Evolutionary conservation across 2,113 vertebrate species (phyloP).

Genomic region (Albula goreensis): DNA sequence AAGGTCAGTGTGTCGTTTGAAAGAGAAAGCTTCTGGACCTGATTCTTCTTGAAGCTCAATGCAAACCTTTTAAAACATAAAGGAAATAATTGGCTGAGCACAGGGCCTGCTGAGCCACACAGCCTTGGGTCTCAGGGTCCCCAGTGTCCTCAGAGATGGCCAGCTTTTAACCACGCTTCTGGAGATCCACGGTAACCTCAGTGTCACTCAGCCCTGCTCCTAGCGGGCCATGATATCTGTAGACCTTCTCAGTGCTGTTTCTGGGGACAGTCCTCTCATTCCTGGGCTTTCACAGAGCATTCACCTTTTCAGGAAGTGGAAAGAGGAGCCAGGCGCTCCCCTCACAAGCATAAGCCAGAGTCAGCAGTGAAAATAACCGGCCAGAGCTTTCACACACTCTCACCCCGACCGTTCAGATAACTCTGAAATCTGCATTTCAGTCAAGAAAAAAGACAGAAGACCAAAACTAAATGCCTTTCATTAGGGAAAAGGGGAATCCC

Average conservation of each 20-base stretch:
- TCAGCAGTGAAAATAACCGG: slow-evolving; percentile 59
- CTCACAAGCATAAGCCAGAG: slow-evolving; percentile 44
- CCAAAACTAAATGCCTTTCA: slow-evolving; percentile 14
- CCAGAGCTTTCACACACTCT: slow-evolving; percentile 60
- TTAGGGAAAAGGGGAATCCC: slow-evolving; percentile 4
- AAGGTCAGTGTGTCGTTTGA: neutral
- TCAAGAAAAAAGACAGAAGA: slow-evolving; percentile 13
- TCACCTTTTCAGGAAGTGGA: too few relatives aligned
- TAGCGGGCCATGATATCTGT: neutral
- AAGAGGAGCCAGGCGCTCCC: neutral
- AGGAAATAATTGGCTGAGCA: neutral
- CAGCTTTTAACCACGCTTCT: too few relatives aligned
- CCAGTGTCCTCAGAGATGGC: neutral
- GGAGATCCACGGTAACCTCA: neutral
- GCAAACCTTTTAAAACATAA: neutral
- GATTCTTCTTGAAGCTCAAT: too few relatives aligned
- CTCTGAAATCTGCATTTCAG: slow-evolving; percentile 31
- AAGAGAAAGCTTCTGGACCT: neutral
- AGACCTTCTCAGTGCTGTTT: neutral
- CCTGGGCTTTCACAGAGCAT: too few relatives aligned
- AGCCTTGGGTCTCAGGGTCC: neutral
- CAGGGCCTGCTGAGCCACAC: neutral
- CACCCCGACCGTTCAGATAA: slow-evolving; percentile 42
- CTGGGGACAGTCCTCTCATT: too few relatives aligned
- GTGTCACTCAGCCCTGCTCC: neutral